These are phyloP conservation scores for Oegoconia quadripuncta DNA, from an alignment of 2,888 invertebrate species.

Conservation along the genomic window DNA sequence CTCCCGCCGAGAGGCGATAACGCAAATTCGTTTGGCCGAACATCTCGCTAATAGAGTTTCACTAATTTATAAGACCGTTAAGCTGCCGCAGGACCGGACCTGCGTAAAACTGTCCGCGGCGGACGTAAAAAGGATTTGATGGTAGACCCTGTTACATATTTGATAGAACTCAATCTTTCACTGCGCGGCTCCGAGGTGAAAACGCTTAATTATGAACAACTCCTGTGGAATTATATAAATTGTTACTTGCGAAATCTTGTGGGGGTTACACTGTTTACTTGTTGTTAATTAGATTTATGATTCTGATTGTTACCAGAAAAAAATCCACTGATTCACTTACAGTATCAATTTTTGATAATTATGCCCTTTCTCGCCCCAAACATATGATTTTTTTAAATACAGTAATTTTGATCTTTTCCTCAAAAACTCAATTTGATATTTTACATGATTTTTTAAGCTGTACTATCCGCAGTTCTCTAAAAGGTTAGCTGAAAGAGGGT, in stretches of 20 bases:
- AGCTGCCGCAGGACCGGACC: conserved; percentile 53
- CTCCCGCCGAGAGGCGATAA: conserved; percentile 68
- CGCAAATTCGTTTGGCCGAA: conserved; percentile 77
- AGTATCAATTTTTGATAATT: too few species aligned
- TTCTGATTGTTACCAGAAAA: too few species aligned
- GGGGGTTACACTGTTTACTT: conserved; percentile 30
- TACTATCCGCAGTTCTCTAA: too few species aligned
- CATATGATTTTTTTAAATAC: too few species aligned
- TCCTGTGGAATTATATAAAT: conserved; percentile 49
- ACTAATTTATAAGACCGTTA: conserved; percentile 77
- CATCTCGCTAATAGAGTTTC: conserved; percentile 79
- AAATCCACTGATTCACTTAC: too few species aligned
- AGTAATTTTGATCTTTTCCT: too few species aligned
- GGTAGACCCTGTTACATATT: conserved; percentile 67
- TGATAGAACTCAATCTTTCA: conserved; percentile 61
- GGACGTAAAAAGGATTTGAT: conserved; percentile 71
- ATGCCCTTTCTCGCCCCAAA: too few species aligned
- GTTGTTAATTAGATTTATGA: conserved; percentile 9
- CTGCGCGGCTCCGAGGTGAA: conserved; percentile 45
- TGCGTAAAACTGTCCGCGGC: conserved; percentile 66
- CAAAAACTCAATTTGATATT: too few species aligned
- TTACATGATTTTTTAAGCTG: too few species aligned
- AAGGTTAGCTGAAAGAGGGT: too few species aligned
- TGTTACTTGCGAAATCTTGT: conserved; percentile 34
- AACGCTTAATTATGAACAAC: conserved; percentile 61